Base-by-base conservation (phyloP, 2,797 vertebrate genomes). In the Schizothorax lantsangensis region DNA sequence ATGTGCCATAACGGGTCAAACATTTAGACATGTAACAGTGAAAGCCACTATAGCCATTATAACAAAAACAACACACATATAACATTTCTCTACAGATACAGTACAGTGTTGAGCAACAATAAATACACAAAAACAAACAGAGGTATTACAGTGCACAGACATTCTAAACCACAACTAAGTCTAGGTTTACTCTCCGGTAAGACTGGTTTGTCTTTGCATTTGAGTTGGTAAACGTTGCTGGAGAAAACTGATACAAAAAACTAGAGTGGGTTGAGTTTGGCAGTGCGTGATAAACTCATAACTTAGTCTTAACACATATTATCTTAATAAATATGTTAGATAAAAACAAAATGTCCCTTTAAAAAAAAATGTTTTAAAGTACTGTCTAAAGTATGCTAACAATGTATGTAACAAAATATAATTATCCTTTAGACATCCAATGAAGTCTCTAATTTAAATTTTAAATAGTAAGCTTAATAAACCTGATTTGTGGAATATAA, bases 21-120 rank as follows among this genome's bases (percentile, higher is more conserved):
- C 30, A 54, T 33, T 36, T 30, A 54, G 30, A 62, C 68, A 47
- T 15, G 62, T 73, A 74, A 88, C 54, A 86, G 30, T 62, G 4
- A 23, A 71, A 74, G 36, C 43, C 79, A 80, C n/a, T 7, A 81
- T 26, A 54, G 43, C 9, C 26, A 66, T 21, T 83, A 15, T 2
- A 83, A 78, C 73, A 78, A 72, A 62, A 82, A 33, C 17, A 19
- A 26, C 38, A 66, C 33, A 77, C 15, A 75, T 19, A 33, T 17
- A 40, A 30, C 52, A 80, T 74, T 83, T 72, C 4, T 40, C 71
- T 1, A 75, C 59, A 54, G 36, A 84, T 88, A 78, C 36, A 84
- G 49, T 81, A 88, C 54, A 87, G 33, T 19, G 81, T 81, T 90
- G 72, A 73, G 83, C 47, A 81, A 88, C 77, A 85, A 15, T 75